These are phyloP conservation scores for Polypedilum pembai DNA, from an alignment of 1,140 invertebrate species.

Conservation along the genomic window DNA sequence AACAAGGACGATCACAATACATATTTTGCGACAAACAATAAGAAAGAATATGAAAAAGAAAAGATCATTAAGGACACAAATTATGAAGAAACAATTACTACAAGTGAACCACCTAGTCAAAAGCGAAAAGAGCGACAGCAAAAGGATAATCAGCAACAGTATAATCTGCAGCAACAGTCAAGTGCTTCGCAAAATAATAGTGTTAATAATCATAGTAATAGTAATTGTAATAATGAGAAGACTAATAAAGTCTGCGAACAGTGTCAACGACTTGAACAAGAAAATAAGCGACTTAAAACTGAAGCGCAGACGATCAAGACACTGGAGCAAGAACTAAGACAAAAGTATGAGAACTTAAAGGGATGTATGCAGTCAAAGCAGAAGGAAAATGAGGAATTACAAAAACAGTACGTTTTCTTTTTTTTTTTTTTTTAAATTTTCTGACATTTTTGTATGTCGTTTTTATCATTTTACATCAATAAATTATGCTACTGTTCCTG, in stretches of 20 bases:
- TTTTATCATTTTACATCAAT: no score
- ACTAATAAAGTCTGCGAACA: constrained; percentile 42
- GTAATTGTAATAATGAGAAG: constrained; percentile 39
- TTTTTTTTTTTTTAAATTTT: not conserved
- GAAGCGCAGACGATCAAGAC: constrained; percentile 71
- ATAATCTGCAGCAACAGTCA: constrained; percentile 30
- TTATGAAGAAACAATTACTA: not conserved
- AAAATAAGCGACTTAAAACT: constrained; percentile 71
- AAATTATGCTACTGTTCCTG: no score
- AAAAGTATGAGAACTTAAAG: constrained; percentile 56
- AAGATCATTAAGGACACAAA: constrained; percentile 22
- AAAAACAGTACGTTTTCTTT: constrained; percentile 34
- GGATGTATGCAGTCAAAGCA: constrained; percentile 43
- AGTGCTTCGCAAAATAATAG: constrained; percentile 30
- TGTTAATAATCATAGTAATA: constrained; percentile 35
- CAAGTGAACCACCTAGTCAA: not conserved
- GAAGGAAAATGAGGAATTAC: constrained; percentile 42
- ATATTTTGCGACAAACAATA: not conserved
- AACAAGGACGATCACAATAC: constrained; percentile 17
- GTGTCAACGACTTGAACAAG: constrained; percentile 52
- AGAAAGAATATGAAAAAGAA: constrained; percentile 21
- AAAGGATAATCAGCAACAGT: constrained; percentile 30
- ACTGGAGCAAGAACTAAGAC: constrained; percentile 73
- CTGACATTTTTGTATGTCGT: no score
- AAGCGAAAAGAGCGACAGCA: constrained; percentile 2